These are phyloP conservation scores for Trichechus manatus DNA, from an alignment of 2,113 vertebrate species.

Conservation along the genomic window DNA sequence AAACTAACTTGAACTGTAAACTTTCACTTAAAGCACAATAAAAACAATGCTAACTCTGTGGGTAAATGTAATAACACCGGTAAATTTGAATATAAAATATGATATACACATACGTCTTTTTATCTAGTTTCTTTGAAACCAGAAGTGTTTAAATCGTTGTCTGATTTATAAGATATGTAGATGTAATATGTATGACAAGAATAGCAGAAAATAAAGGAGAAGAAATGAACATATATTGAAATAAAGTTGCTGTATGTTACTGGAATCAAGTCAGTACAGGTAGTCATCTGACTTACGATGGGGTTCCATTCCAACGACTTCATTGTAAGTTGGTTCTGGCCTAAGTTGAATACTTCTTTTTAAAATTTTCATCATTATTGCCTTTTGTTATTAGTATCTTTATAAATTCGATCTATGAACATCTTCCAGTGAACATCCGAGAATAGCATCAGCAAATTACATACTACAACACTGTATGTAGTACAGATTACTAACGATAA, in stretches of 20 bases:
- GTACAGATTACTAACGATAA: neutral
- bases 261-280: neutral
- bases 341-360: neutral
- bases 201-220: neutral
- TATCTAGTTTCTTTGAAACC: constrained; percentile 18
- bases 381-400: neutral
- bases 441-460: too few relatives aligned
- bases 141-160: neutral
- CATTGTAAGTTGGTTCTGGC: neutral
- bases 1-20: too few relatives aligned
- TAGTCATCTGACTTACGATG: neutral
- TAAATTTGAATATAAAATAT: neutral
- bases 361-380: neutral
- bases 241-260: neutral
- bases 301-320: neutral
- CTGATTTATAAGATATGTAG: neutral
- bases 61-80: neutral
- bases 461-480: too few relatives aligned
- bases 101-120: neutral
- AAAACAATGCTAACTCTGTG: neutral
- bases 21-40: too few relatives aligned
- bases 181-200: neutral
- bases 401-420: too few relatives aligned
- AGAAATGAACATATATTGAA: neutral
- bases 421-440: too few relatives aligned